Base-by-base conservation (phyloP, 1,140 invertebrate species). In the Sesamia nonagrioides region DNA sequence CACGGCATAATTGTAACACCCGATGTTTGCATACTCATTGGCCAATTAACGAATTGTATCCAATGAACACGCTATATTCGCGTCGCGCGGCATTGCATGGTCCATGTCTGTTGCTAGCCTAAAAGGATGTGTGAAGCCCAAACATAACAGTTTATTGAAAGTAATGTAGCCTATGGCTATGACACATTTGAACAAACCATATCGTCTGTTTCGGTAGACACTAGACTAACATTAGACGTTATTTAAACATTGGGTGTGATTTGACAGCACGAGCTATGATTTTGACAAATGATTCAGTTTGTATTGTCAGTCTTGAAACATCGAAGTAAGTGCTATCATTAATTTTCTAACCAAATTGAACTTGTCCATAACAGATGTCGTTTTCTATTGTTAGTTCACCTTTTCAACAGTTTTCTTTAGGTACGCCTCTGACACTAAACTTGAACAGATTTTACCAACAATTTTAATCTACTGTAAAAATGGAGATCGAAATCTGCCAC, bases 91-190 rank as follows among this genome's bases (percentile, higher is more conserved):
- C 18, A 9, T 56, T 0, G 21, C 61, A 21, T 42, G 17, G 42
- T 17, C 7, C n/a, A 40, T 15, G 60, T 66, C 7, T 66, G 37
- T 66, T 42, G 37, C 61, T 66, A 66, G 17, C 61, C 17, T 42
- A 5, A 42, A 66, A 42, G 37, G 61, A 37, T 35, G 17, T 69
- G 37, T 72, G 15, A 33, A 15, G 40, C 72, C 18, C 42, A 75
- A 60, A 75, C 73, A 50, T 63, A 75, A 75, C 73, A 37, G 73
- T 75, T 75, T 63, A 52, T 75, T 42, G 58, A 63, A 58, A 63
- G 27, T 63, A 61, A 73, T 73, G 71, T 37, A 54, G 54, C 21
- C 21, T 61, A 45, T 6, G 9, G 54, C 21, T 61, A 61, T 13
- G 9, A 56, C 45, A 40, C 45, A 35, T 68, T 1, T 5, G 40